phyloP scores from a whole-genome alignment of 2,888 invertebrate genomes.

The Drosophila lacicola region DNA sequence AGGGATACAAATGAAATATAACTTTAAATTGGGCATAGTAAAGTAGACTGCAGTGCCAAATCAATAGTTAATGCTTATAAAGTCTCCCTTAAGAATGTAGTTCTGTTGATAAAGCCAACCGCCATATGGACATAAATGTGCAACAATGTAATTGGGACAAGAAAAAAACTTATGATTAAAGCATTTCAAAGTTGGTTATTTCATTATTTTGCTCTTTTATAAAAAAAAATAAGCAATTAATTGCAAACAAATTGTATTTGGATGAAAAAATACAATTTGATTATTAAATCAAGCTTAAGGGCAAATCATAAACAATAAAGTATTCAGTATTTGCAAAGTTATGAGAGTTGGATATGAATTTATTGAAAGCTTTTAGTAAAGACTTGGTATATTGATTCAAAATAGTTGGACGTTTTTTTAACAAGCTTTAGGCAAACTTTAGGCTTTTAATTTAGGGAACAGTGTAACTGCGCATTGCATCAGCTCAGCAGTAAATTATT shows the following conservation, averaged over 20 bases:
- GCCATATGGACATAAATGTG: not conserved
- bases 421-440: not conserved
- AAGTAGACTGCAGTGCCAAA: slow-evolving; percentile 17
- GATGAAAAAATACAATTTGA: not conserved
- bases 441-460: not conserved
- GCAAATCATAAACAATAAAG: not conserved
- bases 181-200: not conserved
- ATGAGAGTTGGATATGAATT: not conserved
- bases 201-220: not conserved
- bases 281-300: not conserved
- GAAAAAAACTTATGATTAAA: slow-evolving; percentile 6
- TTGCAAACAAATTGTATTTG: not conserved
- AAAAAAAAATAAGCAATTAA: not conserved
- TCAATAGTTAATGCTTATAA: slow-evolving; percentile 5
- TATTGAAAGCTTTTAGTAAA: not conserved
- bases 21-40: slow-evolving; percentile 34
- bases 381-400: not conserved
- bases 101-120: not conserved
- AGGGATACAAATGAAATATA: slow-evolving; percentile 31
- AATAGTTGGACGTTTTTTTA: not conserved
- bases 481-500: no score
- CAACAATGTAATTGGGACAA: not conserved
- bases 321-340: not conserved
- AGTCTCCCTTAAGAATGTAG: not conserved
- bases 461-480: not conserved